Evolutionary conservation across 2,113 vertebrate genomes (phyloP).

Genomic region (Ceyx cyanopectus): DNA sequence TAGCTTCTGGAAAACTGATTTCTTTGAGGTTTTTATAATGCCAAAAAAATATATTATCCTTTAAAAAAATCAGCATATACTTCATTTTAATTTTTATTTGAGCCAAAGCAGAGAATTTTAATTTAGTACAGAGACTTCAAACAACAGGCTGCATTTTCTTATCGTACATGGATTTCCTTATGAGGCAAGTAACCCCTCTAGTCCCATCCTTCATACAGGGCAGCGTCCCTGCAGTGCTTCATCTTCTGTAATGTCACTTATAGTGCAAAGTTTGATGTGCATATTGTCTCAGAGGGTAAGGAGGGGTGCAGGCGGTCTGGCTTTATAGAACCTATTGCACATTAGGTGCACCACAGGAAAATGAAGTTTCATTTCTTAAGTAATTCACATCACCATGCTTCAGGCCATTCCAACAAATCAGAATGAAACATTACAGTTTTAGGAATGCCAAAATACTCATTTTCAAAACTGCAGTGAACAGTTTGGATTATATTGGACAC

Average conservation of each 20-base stretch:
- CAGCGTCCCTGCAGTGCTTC: neutral
- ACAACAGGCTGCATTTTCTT: neutral
- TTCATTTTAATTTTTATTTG: neutral
- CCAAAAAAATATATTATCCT: neutral
- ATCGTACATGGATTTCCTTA: neutral
- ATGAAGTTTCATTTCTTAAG: neutral
- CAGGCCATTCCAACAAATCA: neutral
- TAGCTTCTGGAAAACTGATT: neutral
- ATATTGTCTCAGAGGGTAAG: neutral
- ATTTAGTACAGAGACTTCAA: neutral
- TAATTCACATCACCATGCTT: neutral
- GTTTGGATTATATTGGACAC: neutral
- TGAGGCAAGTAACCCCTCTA: neutral
- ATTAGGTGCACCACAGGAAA: neutral
- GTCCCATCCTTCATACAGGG: neutral
- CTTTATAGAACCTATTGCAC: neutral
- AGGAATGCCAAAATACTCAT: neutral
- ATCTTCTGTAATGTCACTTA: neutral
- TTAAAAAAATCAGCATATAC: neutral
- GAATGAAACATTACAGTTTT: neutral
- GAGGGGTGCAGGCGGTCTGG: accelerated
- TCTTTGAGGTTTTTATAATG: neutral
- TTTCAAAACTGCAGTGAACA: neutral
- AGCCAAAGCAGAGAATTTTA: neutral
- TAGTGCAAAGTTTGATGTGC: neutral